Conservation (phyloP, 2,888 invertebrate genomes). For the Erebia aethiops region DNA sequence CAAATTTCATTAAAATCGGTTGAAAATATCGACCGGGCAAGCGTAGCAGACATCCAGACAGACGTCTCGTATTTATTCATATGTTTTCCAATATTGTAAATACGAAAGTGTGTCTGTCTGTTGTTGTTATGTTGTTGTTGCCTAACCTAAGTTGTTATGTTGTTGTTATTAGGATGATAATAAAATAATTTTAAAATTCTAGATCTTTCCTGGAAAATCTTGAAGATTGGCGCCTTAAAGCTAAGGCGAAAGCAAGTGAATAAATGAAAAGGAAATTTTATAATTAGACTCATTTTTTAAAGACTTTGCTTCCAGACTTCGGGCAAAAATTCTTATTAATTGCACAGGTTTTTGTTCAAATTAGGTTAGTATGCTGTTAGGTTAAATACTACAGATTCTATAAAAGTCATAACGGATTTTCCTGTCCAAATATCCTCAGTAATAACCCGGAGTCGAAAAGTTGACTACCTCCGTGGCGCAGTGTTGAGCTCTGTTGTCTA, state of each 20-base stretch:
- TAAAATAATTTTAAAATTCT: neutral
- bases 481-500: too few species aligned
- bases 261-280: conserved; percentile 35
- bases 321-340: conserved; percentile 20
- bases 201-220: neutral
- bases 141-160: neutral
- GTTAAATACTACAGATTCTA: too few species aligned
- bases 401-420: too few species aligned
- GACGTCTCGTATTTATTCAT: too few species aligned
- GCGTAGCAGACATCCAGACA: too few species aligned
- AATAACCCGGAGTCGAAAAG: too few species aligned
- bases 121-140: neutral
- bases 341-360: conserved; percentile 12
- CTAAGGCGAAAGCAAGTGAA: conserved; percentile 28
- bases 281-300: conserved; percentile 36
- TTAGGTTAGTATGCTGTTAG: neutral
- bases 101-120: too few species aligned
- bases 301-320: conserved; percentile 20
- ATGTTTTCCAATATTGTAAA: too few species aligned
- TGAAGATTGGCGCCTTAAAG: neutral
- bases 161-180: neutral
- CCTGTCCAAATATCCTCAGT: too few species aligned
- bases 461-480: too few species aligned
- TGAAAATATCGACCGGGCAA: too few species aligned
- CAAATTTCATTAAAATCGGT: too few species aligned